A percentile compares a stretch with the other conserved stretches of the same genome.
These are phyloP conservation scores for Raphicerus campestris DNA, from an alignment of 2,113 vertebrate species.

Conservation along the genomic window DNA sequence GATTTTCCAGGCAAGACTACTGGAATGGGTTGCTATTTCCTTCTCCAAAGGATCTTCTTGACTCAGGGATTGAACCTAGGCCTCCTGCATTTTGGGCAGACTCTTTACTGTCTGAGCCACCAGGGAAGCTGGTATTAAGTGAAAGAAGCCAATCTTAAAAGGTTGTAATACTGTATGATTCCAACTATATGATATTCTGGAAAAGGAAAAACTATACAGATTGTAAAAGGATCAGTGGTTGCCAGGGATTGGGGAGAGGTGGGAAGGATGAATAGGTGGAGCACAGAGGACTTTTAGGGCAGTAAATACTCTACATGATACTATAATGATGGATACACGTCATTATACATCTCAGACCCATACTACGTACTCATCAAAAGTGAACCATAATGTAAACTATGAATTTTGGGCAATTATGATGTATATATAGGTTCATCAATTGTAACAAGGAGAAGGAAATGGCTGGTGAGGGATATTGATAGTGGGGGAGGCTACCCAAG, in stretches of 20 bases:
- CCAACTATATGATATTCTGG: neutral
- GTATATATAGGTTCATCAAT: neutral
- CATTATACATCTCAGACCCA: neutral
- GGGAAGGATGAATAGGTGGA: neutral
- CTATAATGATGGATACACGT: neutral
- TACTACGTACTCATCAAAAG: neutral
- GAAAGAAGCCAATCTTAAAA: neutral
- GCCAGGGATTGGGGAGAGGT: neutral
- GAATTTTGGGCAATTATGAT: neutral
- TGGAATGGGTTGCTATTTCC: neutral
- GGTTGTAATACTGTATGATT: neutral
- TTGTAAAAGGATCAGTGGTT: neutral
- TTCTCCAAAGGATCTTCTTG: neutral
- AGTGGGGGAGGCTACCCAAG: neutral
- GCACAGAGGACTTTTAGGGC: neutral
- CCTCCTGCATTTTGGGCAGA: neutral
- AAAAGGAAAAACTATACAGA: neutral
- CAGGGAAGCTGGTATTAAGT: neutral
- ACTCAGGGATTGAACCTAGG: neutral
- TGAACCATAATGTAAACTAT: neutral
- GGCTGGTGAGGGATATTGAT: neutral
- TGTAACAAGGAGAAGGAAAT: neutral
- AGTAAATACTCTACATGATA: neutral
- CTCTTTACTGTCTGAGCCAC: neutral
- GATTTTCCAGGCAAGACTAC: neutral